Percentiles rank a stretch among this genome's conserved stretches.
Conservation (phyloP, 23 tunicate genomes). For the Diplosoma virens region DNA sequence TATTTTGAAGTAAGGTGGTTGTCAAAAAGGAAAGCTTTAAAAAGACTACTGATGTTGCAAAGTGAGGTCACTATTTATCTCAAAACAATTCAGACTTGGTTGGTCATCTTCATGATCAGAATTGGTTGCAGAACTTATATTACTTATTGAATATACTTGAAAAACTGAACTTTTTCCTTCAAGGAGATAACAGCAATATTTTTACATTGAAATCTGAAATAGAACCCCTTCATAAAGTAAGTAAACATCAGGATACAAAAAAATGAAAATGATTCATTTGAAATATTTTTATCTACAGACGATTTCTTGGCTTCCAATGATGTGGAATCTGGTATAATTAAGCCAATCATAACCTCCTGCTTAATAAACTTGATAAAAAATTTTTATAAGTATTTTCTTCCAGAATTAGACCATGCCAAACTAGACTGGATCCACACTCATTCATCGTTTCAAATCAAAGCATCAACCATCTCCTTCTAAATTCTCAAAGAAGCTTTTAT, state of each 20-base stretch:
- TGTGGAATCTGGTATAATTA: conserved; percentile 25
- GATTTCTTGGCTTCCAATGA: conserved; percentile 27
- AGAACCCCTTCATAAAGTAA: conserved; percentile 29
- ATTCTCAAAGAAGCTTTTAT: conserved; percentile 1
- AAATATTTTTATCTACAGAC: too few species aligned
- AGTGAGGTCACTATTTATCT: conserved; percentile 33
- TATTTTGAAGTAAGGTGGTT: conserved; percentile 47
- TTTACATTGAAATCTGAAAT: conserved; percentile 10
- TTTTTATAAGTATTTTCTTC: conserved; percentile 5
- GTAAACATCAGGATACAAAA: conserved; percentile 40
- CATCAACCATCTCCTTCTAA: conserved; percentile 30
- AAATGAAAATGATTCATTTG: conserved; percentile 28
- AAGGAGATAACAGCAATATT: too few species aligned
- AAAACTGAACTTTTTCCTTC: conserved; percentile 40
- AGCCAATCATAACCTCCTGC: background rate
- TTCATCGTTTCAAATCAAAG: conserved; percentile 2
- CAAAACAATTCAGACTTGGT: conserved; percentile 41
- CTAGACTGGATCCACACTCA: conserved; percentile 27
- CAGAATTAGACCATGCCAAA: conserved; percentile 28
- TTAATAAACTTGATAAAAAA: background rate
- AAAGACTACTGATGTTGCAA: conserved; percentile 36
- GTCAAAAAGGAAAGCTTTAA: conserved; percentile 41
- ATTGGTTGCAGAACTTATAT: conserved; percentile 42
- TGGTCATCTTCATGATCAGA: conserved; percentile 24
- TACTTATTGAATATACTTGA: conserved; percentile 43